phyloP scores from a whole-genome alignment of 2,888 invertebrate species.

The Osmoderma eremita region DNA sequence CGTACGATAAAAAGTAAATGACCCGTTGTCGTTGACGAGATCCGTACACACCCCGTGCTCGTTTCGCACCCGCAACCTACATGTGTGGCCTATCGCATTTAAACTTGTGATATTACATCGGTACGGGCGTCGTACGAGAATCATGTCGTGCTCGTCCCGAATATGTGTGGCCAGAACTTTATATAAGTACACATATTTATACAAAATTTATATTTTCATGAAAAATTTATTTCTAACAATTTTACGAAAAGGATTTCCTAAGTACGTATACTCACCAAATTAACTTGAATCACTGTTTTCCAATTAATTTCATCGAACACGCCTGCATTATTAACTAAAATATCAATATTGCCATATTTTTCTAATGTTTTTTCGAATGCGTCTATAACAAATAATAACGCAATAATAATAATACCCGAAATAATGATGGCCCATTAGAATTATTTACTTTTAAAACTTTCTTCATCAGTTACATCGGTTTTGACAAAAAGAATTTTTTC shows the following conservation, averaged over 20 bases:
- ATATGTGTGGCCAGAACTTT: too few relatives aligned
- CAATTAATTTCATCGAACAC: conserved; percentile 27
- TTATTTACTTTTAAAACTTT: conserved; percentile 19
- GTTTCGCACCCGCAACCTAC: too few relatives aligned
- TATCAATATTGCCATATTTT: conserved; percentile 2
- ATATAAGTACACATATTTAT: too few relatives aligned
- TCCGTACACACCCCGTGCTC: too few relatives aligned
- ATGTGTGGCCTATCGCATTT: too few relatives aligned
- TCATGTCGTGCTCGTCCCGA: too few relatives aligned
- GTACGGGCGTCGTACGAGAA: too few relatives aligned
- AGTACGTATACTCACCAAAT: conserved; percentile 18
- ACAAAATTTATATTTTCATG: too few relatives aligned
- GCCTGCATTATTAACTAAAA: conserved; percentile 24
- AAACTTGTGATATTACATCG: too few relatives aligned
- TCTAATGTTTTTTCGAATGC: conserved; percentile 22
- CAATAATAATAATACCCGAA: neutral
- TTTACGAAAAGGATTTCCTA: neutral
- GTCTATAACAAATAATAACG: neutral
- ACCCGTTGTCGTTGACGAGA: too few relatives aligned
- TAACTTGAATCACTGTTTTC: conserved; percentile 13
- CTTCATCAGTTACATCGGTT: conserved; percentile 13
- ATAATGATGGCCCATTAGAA: neutral
- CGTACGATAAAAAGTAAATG: too few relatives aligned
- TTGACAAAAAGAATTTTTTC: conserved; percentile 12
- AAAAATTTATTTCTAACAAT: neutral